Evolutionary conservation across 2,113 vertebrate genomes (phyloP).

Genomic region (Pardalotus punctatus): DNA sequence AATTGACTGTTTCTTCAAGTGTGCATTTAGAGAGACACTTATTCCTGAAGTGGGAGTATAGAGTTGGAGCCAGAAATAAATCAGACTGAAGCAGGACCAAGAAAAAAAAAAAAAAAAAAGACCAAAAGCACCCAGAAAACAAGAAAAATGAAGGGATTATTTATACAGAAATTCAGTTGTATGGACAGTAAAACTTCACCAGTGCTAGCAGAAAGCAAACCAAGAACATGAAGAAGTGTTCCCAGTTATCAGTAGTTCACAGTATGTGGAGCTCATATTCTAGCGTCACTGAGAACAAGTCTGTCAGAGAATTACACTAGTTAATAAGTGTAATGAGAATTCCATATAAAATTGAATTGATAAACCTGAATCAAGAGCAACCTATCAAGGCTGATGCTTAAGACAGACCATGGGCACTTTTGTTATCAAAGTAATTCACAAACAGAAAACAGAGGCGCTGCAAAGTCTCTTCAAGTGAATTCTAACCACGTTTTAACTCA

Average conservation of each 20-base stretch:
- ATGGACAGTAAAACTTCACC: background rate
- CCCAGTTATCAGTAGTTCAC: background rate
- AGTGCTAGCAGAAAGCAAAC: background rate
- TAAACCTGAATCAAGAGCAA: background rate
- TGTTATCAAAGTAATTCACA: background rate
- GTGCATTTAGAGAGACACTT: background rate
- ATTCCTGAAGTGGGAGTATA: background rate
- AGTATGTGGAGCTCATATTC: background rate
- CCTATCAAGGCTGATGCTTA: background rate
- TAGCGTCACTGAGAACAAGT: background rate
- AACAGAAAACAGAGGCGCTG: background rate
- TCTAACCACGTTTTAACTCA: background rate
- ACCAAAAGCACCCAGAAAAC: background rate
- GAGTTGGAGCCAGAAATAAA: background rate
- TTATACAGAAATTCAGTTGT: background rate
- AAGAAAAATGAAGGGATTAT: background rate
- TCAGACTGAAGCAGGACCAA: background rate
- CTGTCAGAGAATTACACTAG: background rate
- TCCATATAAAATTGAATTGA: background rate
- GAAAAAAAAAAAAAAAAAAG: background rate
- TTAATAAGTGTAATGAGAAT: background rate
- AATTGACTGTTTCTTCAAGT: background rate
- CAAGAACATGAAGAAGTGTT: background rate
- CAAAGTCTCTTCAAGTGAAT: background rate
- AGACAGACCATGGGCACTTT: background rate